Conservation (phyloP, 2,888 invertebrate genomes). For the Sphinx pinastri region DNA sequence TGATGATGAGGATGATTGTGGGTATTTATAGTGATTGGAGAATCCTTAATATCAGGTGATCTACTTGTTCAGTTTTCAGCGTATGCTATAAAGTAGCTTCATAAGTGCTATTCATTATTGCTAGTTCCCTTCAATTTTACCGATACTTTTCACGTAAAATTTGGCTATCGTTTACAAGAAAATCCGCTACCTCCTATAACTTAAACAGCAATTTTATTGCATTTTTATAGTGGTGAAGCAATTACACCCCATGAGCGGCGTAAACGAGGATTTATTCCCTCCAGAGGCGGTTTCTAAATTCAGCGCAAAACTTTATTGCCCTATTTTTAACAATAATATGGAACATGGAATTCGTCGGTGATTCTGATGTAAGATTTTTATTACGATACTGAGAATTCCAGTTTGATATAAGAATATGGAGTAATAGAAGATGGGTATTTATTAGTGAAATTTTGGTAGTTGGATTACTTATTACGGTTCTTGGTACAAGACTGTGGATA, state of each 20-base stretch:
- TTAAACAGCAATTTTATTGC: conserved; percentile 50
- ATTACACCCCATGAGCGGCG: conserved; percentile 46
- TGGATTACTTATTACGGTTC: too few species aligned
- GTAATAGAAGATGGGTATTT: too few species aligned
- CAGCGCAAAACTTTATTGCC: conserved; percentile 26
- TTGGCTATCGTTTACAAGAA: background rate
- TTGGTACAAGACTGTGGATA: background rate
- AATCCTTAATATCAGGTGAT: too few species aligned
- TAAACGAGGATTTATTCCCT: conserved; percentile 56
- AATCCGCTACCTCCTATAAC: conserved; percentile 33
- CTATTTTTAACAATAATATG: conserved; percentile 13
- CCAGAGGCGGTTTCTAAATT: conserved; percentile 30
- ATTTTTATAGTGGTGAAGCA: conserved; percentile 58
- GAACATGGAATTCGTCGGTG: background rate
- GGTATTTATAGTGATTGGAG: too few species aligned
- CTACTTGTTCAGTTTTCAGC: too few species aligned
- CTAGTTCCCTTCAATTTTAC: too few species aligned
- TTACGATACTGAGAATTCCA: background rate
- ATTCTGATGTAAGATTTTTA: background rate
- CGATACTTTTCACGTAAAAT: too few species aligned
- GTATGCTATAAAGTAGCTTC: too few species aligned
- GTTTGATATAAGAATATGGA: background rate
- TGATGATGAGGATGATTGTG: too few species aligned
- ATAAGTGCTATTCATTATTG: too few species aligned
- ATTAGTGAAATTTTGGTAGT: too few species aligned